Conservation (phyloP, 2,888 invertebrate genomes). For the Archaeoteleia sp. region DNA sequence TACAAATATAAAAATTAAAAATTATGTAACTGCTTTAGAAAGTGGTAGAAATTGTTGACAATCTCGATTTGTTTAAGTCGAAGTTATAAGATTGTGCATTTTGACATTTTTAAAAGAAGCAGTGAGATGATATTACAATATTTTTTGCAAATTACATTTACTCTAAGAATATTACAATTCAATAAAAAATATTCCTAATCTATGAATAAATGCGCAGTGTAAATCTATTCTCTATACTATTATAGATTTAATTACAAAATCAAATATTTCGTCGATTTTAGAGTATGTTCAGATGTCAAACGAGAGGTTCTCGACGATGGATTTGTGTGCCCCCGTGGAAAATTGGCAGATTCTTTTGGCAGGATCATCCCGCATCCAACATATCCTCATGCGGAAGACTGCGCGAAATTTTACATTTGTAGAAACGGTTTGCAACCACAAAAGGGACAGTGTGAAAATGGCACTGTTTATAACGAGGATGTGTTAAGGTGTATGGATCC, state of each 20-base stretch:
- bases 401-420: constrained; percentile 89
- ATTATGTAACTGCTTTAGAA: too few species aligned
- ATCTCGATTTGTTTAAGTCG: too few species aligned
- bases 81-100: too few species aligned
- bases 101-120: too few species aligned
- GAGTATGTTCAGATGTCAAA: constrained; percentile 77
- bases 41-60: too few species aligned
- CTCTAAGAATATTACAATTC: too few species aligned
- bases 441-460: constrained; percentile 83
- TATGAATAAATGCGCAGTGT: not conserved
- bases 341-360: constrained; percentile 81
- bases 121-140: too few species aligned
- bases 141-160: too few species aligned
- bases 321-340: constrained; percentile 84
- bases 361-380: constrained; percentile 85
- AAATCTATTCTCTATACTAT: too few species aligned
- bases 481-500: constrained; percentile 86
- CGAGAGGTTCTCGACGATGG: constrained; percentile 84
- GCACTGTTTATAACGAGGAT: constrained; percentile 86
- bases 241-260: too few species aligned
- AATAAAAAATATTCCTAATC: not conserved
- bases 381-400: constrained; percentile 86
- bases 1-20: too few species aligned
- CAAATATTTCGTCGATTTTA: too few species aligned
- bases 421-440: constrained; percentile 85